These are phyloP conservation scores for Mustela lutreola DNA, from an alignment of 2,113 vertebrate species.

Conservation along the genomic window DNA sequence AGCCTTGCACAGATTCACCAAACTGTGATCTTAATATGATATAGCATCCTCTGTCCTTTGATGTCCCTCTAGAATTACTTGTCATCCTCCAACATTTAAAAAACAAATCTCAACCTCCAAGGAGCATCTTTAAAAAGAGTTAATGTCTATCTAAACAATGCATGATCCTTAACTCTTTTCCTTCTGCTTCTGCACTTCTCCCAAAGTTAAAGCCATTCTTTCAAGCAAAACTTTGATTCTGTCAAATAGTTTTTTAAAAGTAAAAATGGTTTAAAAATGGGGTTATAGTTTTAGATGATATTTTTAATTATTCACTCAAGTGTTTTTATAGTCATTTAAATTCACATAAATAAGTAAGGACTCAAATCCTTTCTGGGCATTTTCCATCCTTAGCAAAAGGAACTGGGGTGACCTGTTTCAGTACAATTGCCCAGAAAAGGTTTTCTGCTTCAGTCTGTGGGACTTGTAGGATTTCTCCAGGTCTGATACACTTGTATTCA, in stretches of 20 bases:
- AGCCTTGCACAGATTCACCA: conserved; percentile 82
- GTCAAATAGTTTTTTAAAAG: not conserved
- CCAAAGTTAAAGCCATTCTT: conserved; percentile 23
- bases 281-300: not conserved
- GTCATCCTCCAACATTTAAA: conserved; percentile 78
- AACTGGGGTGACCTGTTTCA: not conserved
- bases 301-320: not conserved
- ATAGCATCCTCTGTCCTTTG: conserved; percentile 77
- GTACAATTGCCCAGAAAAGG: not conserved
- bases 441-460: not conserved
- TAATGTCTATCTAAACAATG: not conserved
- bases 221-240: not conserved
- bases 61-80: conserved; percentile 83
- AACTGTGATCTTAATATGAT: conserved; percentile 83
- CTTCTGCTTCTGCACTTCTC: not conserved
- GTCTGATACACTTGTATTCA: not conserved
- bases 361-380: not conserved
- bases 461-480: not conserved
- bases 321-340: not conserved
- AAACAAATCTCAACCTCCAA: conserved; percentile 68
- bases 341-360: not conserved
- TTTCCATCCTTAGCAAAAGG: not conserved
- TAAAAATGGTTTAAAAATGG: not conserved
- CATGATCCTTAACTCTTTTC: conserved; percentile 79
- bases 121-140: conserved; percentile 63